Evolutionary conservation across 2,113 vertebrate genomes (phyloP).

Genomic region (Ursus arctos): DNA sequence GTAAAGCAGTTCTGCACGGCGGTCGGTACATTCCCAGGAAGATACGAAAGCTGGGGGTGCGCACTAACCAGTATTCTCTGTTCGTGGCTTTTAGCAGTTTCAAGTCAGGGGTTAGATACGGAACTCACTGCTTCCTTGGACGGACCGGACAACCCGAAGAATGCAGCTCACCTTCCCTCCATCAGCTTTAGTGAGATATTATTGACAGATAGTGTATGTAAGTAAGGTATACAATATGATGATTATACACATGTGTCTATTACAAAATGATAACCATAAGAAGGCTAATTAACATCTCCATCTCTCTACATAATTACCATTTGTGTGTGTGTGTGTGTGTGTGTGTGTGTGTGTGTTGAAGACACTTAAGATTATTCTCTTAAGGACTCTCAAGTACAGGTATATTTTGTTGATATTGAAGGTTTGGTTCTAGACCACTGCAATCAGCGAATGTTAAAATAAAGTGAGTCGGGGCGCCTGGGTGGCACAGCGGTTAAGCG

Average conservation of each 20-base stretch:
- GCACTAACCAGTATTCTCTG: background rate
- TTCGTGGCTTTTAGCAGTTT: background rate
- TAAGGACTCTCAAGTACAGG: background rate
- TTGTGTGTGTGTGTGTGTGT: background rate
- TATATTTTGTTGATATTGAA: background rate
- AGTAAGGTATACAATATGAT: background rate
- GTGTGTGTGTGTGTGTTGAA: background rate
- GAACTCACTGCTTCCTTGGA: background rate
- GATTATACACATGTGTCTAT: background rate
- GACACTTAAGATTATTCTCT: background rate
- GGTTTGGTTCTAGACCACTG: background rate
- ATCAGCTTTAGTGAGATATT: background rate
- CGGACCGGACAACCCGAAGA: background rate
- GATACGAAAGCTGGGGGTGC: background rate
- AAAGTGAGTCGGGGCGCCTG: background rate
- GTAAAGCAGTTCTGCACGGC: background rate
- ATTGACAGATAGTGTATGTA: background rate
- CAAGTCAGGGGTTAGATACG: rapidly evolving
- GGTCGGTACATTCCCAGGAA: too few species aligned
- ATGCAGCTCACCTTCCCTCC: background rate
- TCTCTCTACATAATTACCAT: background rate
- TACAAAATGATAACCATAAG: background rate
- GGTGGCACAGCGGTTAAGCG: too few species aligned
- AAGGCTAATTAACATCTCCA: background rate
- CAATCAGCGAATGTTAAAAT: background rate